These are phyloP conservation scores for Selenia dentaria DNA, from an alignment of 2,888 invertebrate species.

Conservation along the genomic window DNA sequence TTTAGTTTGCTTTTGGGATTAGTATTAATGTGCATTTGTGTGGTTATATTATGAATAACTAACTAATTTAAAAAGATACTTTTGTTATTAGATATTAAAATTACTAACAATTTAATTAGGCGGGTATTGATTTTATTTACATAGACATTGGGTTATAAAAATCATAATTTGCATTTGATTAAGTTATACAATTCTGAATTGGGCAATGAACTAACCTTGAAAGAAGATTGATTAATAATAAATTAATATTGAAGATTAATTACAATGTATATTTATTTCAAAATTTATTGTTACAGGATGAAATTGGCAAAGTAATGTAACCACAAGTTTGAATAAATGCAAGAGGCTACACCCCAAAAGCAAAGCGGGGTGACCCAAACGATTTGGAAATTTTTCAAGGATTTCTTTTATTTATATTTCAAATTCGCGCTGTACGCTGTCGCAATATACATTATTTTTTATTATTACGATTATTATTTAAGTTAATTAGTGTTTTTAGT, in stretches of 20 bases:
- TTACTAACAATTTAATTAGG: too few relatives aligned
- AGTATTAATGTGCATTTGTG: background rate
- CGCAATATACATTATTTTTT: conserved; percentile 66
- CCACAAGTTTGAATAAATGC: conserved; percentile 45
- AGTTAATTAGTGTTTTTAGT: conserved; percentile 12
- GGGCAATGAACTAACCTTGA: background rate
- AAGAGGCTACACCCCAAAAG: conserved; percentile 29
- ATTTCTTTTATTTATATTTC: conserved; percentile 65
- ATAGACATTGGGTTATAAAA: background rate
- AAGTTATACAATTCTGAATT: background rate
- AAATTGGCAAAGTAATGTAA: conserved; percentile 32
- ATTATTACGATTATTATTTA: conserved; percentile 69
- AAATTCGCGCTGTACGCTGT: conserved; percentile 73
- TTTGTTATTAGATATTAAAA: too few relatives aligned
- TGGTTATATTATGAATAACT: background rate
- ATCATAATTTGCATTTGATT: too few relatives aligned
- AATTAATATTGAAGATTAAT: background rate
- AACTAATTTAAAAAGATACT: too few relatives aligned
- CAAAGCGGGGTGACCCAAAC: conserved; percentile 45
- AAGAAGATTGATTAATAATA: background rate
- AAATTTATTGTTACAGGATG: conserved; percentile 43
- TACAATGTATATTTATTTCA: conserved; percentile 1
- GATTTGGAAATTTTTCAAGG: conserved; percentile 55
- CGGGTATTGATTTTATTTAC: too few relatives aligned
- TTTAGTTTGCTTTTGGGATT: background rate